A percentile compares a stretch with the other conserved stretches of the same genome.
Conservation (phyloP, 2,888 invertebrate species). For the Dynastes hyllus region DNA sequence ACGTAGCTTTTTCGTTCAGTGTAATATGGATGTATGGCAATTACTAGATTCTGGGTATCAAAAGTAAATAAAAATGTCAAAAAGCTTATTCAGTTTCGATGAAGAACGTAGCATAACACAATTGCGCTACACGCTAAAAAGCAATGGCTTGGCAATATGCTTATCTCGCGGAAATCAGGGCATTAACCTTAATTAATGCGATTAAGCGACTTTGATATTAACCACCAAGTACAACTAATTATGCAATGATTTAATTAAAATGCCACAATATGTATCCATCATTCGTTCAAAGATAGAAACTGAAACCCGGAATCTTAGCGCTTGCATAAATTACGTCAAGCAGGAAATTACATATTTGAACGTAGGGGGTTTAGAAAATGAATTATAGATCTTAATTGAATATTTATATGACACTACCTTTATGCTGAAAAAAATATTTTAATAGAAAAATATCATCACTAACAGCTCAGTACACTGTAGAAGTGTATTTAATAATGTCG, state of each 20-base stretch:
- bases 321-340: not conserved
- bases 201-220: conserved; percentile 5
- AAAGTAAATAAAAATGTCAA: not conserved
- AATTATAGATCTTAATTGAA: not conserved
- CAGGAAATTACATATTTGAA: conserved; percentile 10
- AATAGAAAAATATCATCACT: not conserved
- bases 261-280: conserved; percentile 11
- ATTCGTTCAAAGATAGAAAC: conserved; percentile 1
- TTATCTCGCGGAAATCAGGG: not conserved
- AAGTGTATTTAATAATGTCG: not conserved
- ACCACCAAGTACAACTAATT: not conserved
- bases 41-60: too few species aligned
- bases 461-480: not conserved
- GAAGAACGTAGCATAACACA: not conserved
- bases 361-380: not conserved
- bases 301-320: not conserved
- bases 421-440: not conserved
- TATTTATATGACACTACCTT: not conserved
- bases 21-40: too few species aligned
- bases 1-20: too few species aligned
- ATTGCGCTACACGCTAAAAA: not conserved
- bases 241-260: conserved; percentile 9
- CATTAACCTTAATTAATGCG: conserved; percentile 29
- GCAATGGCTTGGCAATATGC: not conserved
- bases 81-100: not conserved